These are phyloP conservation scores for Cygnus atratus DNA, from an alignment of 2,113 vertebrate genomes.

Conservation along the genomic window DNA sequence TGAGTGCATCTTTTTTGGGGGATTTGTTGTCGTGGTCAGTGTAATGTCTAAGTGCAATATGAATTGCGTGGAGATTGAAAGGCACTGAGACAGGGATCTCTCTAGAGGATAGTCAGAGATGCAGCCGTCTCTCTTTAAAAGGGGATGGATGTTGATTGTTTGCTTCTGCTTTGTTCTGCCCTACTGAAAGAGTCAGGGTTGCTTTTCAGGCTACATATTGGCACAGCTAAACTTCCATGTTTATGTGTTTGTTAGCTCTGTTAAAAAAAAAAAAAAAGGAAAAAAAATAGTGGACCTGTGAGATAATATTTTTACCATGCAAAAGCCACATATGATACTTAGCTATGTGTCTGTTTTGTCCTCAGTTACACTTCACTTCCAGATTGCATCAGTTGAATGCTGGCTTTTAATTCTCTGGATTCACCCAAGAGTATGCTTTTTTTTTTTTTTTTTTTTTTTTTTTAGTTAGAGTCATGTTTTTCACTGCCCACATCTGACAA, in stretches of 20 bases:
- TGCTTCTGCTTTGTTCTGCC: background rate
- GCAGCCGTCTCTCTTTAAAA: background rate
- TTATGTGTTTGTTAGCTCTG: background rate
- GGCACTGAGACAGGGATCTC: background rate
- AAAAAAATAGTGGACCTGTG: background rate
- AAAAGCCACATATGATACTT: background rate
- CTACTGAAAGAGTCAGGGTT: background rate
- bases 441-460: background rate
- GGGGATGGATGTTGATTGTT: background rate
- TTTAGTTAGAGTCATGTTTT: background rate
- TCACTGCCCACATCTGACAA: background rate
- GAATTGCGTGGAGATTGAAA: background rate
- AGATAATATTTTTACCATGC: background rate
- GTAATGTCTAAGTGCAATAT: accelerated
- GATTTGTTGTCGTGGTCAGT: background rate
- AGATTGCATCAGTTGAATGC: too few relatives aligned
- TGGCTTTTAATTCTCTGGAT: background rate
- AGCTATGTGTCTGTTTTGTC: background rate
- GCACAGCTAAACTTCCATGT: background rate
- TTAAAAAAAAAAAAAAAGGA: background rate
- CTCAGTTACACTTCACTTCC: background rate
- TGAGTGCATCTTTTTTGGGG: background rate
- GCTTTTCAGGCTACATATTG: background rate
- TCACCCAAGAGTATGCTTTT: background rate
- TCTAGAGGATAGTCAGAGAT: background rate